Evolutionary conservation across 2,113 vertebrate species (phyloP).

Genomic region (Epinephelus moara): DNA sequence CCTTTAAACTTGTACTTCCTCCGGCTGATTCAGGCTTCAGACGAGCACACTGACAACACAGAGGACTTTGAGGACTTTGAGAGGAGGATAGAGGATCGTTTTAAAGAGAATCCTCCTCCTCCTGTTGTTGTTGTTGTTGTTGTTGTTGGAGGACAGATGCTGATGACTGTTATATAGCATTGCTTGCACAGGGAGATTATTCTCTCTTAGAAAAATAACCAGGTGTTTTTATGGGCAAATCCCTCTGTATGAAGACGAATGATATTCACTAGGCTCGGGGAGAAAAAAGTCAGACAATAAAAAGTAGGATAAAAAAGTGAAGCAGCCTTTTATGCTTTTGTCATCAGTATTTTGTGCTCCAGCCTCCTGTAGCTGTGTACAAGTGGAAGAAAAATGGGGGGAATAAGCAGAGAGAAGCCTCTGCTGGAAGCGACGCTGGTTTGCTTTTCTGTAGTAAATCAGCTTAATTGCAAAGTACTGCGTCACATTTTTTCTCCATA

Average conservation of each 20-base stretch:
- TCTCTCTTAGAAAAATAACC: background rate
- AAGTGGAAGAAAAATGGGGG: constrained; percentile 27
- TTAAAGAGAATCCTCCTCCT: background rate
- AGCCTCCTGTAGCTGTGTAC: constrained; percentile 21
- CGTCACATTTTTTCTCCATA: background rate
- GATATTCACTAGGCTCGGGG: background rate
- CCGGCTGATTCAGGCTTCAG: background rate
- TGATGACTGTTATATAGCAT: background rate
- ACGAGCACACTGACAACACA: background rate
- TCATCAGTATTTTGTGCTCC: constrained; percentile 32
- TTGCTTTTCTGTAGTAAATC: constrained; percentile 41
- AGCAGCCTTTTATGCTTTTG: constrained; percentile 47
- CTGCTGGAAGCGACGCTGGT: background rate
- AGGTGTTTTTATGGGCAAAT: constrained; percentile 12
- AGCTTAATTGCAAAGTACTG: constrained; percentile 46
- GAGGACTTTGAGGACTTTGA: background rate
- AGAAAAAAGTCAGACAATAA: background rate
- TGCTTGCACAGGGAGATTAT: background rate
- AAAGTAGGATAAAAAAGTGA: constrained; percentile 13
- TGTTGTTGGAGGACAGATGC: constrained; percentile 2
- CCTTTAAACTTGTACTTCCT: background rate
- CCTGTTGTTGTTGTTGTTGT: background rate
- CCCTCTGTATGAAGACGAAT: constrained; percentile 31
- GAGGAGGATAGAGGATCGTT: background rate
- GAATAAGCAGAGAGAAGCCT: background rate